Percentiles rank a stretch among this genome's conserved stretches.
Evolutionary conservation across 2,113 vertebrate genomes (phyloP).

Genomic region (Rhegmatorhina hoffmannsi): DNA sequence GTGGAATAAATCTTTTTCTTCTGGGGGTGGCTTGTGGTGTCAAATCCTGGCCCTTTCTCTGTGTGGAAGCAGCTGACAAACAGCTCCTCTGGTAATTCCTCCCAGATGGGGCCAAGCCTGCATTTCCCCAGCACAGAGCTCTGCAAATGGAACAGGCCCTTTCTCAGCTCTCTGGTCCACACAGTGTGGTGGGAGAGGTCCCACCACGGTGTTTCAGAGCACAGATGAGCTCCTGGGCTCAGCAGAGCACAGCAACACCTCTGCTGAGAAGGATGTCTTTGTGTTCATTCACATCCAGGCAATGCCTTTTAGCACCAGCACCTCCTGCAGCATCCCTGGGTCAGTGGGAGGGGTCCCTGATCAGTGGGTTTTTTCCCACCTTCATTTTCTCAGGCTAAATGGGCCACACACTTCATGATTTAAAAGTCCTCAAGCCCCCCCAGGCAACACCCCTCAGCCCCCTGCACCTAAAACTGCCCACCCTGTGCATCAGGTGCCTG

Average conservation of each 20-base stretch:
- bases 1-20: constrained; percentile 26
- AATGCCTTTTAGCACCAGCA: not conserved
- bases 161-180: accelerated
- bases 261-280: not conserved
- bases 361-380: not conserved
- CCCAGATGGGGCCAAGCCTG: not conserved
- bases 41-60: not conserved
- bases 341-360: too few species aligned
- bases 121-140: accelerated
- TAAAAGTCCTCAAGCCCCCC: not conserved
- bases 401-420: not conserved
- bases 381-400: not conserved
- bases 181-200: accelerated
- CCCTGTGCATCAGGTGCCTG: not conserved
- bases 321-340: not conserved
- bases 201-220: accelerated
- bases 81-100: constrained; percentile 6
- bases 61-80: constrained; percentile 24
- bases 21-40: not conserved
- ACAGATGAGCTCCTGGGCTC: not conserved
- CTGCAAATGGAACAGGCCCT: not conserved
- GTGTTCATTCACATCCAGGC: not conserved
- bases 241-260: accelerated
- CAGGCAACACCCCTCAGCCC: not conserved
- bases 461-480: not conserved